A percentile compares a stretch with the other conserved stretches of the same genome.
These are phyloP conservation scores for Trichogramma dendrolimi DNA, from an alignment of 2,888 invertebrate species.

Conservation along the genomic window DNA sequence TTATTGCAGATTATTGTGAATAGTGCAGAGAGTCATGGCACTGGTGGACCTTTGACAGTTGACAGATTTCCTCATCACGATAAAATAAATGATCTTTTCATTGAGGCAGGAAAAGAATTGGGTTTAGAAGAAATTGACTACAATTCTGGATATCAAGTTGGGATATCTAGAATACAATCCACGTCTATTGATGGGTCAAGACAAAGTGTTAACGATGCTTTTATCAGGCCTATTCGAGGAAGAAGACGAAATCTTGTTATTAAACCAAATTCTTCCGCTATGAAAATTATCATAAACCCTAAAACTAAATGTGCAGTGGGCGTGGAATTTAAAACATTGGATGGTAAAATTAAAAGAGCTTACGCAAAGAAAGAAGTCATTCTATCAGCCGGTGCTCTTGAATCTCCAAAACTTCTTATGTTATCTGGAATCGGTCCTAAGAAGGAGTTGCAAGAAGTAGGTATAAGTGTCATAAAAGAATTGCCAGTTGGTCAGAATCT, in stretches of 20 bases:
- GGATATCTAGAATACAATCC: slow-evolving; percentile 60
- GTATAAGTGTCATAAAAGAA: slow-evolving; percentile 47
- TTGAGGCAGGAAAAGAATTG: slow-evolving; percentile 60
- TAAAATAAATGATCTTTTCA: slow-evolving; percentile 55
- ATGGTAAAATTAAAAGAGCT: slow-evolving; percentile 42
- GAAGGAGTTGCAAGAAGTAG: slow-evolving; percentile 37
- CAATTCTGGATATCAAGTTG: slow-evolving; percentile 58
- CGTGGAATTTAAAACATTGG: slow-evolving; percentile 46
- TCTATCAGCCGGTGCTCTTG: slow-evolving; percentile 54
- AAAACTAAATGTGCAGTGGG: slow-evolving; percentile 48
- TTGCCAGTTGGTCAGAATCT: slow-evolving; percentile 54
- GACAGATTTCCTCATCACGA: slow-evolving; percentile 64
- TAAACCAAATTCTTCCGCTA: slow-evolving; percentile 54
- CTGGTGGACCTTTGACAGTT: slow-evolving; percentile 62
- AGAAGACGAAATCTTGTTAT: slow-evolving; percentile 48
- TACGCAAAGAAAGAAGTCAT: slow-evolving; percentile 53
- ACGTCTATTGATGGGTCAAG: slow-evolving; percentile 61
- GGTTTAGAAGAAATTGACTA: slow-evolving; percentile 60
- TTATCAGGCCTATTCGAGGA: slow-evolving; percentile 62
- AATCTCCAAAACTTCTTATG: slow-evolving; percentile 55
- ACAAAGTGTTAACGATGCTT: slow-evolving; percentile 62
- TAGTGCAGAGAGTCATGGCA: slow-evolving; percentile 57
- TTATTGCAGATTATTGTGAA: slow-evolving; percentile 32
- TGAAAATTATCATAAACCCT: slow-evolving; percentile 54
- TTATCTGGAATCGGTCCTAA: slow-evolving; percentile 53